A percentile compares a stretch with the other conserved stretches of the same genome.
phyloP scores from a whole-genome alignment of 2,888 invertebrate genomes.

The Agrochola circellaris region DNA sequence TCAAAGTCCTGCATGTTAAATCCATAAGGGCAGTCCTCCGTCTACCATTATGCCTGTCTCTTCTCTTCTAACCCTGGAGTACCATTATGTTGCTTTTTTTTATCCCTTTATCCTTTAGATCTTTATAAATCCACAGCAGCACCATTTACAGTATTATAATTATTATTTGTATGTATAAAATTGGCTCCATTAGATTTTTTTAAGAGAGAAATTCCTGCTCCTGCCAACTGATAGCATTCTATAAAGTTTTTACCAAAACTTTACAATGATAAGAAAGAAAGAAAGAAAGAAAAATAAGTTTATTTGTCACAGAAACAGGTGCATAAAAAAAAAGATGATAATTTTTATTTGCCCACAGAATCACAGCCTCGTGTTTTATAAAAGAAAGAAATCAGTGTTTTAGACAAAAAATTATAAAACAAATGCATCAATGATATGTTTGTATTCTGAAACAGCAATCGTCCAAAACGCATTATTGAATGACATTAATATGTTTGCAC shows the following conservation, averaged over 20 bases:
- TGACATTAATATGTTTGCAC: slow-evolving; percentile 30
- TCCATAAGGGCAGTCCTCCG: neutral
- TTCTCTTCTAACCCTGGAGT: neutral
- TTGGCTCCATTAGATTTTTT: neutral
- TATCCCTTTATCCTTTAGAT: neutral
- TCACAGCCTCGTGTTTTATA: neutral
- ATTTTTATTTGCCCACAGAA: neutral
- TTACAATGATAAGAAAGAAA: no score
- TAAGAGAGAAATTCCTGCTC: neutral
- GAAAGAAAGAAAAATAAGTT: no score
- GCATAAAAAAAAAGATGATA: no score
- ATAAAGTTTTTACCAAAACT: slow-evolving; percentile 2
- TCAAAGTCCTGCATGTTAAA: neutral
- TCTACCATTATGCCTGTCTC: neutral
- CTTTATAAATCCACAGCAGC: no score
- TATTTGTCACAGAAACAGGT: no score
- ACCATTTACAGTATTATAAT: neutral
- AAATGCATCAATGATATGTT: slow-evolving; percentile 24
- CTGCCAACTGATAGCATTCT: neutral
- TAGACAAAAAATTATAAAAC: slow-evolving; percentile 1
- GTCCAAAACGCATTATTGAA: slow-evolving; percentile 29
- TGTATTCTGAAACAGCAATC: slow-evolving; percentile 28
- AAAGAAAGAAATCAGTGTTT: slow-evolving; percentile 28
- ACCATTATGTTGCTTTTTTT: neutral
- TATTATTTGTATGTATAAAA: neutral